Base-by-base conservation (phyloP, 2,888 invertebrate species). In the Tanypteryx hageni region DNA sequence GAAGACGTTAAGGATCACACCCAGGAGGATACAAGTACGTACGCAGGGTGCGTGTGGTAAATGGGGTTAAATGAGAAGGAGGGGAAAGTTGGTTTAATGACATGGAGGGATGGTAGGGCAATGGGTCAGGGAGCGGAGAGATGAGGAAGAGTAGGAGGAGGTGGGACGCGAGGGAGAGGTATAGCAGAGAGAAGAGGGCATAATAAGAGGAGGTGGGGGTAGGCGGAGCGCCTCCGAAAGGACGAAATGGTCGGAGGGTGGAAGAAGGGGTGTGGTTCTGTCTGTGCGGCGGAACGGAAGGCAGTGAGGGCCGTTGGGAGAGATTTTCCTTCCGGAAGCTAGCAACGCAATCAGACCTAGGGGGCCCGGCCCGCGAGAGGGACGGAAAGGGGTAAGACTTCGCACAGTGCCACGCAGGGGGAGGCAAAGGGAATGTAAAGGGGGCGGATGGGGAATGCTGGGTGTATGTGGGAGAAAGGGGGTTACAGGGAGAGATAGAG, bases 1-100 rank as follows among this genome's bases (percentile, higher is more conserved):
- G 83, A 83, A 83, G 83, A 83, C 83, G 83, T 83, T 83, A 83
- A 83, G 83, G 83, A 83, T 83, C 83, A 83, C 83, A 83, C 83
- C 83, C 56, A n/a, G 14, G 83, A 56, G 83, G 44, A 83, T 83
- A 83, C 83, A 83, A 56, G 83, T 27, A n/a, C 83, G 10, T 83
- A 83, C 44, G 83, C 57, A n/a, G 83, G 64, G 16, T 10, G 64
- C 18, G n/a, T 64, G 64, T 16, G n/a, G 64, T 18, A 57, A 83
- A 57, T 18, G 83, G n/a, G 83, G 82, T 44, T 56, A 18, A 7
- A 56, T 44, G 83, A 16, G 22, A 83, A 57, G 56, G 57, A 8
- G 14, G 16, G 83, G 56, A 10, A 11, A 7, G 18, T 18, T 10
- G 57, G 56, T 5, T 10, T 16, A 82, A 27, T n/a, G 76, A 76